These are phyloP conservation scores for Synanthedon andrenaeformis DNA, from an alignment of 2,888 invertebrate genomes.

Conservation along the genomic window DNA sequence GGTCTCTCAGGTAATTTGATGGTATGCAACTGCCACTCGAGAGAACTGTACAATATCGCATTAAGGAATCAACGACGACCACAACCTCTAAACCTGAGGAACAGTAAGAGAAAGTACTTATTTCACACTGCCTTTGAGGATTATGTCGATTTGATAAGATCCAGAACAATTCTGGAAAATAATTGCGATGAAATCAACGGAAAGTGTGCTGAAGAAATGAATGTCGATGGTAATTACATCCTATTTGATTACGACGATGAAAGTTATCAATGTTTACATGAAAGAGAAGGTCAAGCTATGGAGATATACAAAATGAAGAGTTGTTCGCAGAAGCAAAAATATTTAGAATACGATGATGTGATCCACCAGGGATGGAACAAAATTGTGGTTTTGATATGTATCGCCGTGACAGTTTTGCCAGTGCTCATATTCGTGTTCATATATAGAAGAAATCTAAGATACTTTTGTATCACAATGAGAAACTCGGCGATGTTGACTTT, in stretches of 20 bases:
- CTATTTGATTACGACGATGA: slow-evolving; percentile 28
- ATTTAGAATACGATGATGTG: slow-evolving; percentile 11
- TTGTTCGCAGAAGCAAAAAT: slow-evolving; percentile 20
- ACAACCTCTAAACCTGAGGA: background rate
- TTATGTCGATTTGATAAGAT: slow-evolving; percentile 21
- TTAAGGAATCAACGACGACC: slow-evolving; percentile 9
- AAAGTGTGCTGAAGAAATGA: slow-evolving; percentile 13
- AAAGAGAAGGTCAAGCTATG: slow-evolving; percentile 18
- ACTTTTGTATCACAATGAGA: slow-evolving; percentile 69
- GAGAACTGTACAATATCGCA: slow-evolving; percentile 58
- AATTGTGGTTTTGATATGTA: slow-evolving; percentile 20
- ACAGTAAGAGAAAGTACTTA: background rate
- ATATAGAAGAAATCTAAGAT: slow-evolving; percentile 67
- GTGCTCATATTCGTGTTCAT: slow-evolving; percentile 18
- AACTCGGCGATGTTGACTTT: slow-evolving; percentile 69
- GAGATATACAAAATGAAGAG: slow-evolving; percentile 16
- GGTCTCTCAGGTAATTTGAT: slow-evolving; percentile 70
- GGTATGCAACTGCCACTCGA: slow-evolving; percentile 69
- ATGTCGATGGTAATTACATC: slow-evolving; percentile 21
- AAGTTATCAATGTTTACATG: slow-evolving; percentile 27
- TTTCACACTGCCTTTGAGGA: slow-evolving; percentile 28
- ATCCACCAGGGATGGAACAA: slow-evolving; percentile 13
- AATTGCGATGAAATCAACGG: slow-evolving; percentile 6
- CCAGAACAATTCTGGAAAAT: slow-evolving; percentile 15
- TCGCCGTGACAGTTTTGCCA: slow-evolving; percentile 28